Percentiles rank a stretch among this genome's conserved stretches.
Evolutionary conservation across 2,888 invertebrate genomes (phyloP).

Genomic region (Drosophila subsilvestris): DNA sequence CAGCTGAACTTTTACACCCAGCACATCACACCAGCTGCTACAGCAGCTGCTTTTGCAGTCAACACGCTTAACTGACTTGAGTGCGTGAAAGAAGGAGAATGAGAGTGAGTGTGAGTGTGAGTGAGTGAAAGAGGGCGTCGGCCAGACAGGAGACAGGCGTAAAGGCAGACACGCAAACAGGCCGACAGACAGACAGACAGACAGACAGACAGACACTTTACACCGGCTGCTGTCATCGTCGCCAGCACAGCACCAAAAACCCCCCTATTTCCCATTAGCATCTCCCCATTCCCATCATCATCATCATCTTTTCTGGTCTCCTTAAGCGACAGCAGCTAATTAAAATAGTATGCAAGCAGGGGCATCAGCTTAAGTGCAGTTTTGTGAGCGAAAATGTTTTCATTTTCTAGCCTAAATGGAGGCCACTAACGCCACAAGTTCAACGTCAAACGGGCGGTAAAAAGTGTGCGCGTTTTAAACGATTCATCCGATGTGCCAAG

Average conservation of each 20-base stretch:
- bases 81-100: background rate
- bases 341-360: conserved; percentile 60
- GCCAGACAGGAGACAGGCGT: background rate
- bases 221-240: conserved; percentile 16
- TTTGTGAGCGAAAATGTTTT: conserved; percentile 45
- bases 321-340: conserved; percentile 59
- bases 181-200: background rate
- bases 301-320: conserved; percentile 2
- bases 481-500: conserved; percentile 10
- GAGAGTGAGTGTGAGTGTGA: background rate
- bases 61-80: conserved; percentile 24
- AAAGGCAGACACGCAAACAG: background rate
- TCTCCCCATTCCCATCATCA: no score
- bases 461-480: conserved; percentile 13
- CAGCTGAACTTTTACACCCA: conserved; percentile 49
- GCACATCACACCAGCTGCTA: conserved; percentile 15
- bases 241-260: conserved; percentile 10
- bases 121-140: background rate
- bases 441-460: conserved; percentile 3
- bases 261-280: no score
- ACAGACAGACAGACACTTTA: conserved; percentile 19
- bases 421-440: conserved; percentile 13
- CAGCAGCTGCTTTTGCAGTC: conserved; percentile 46
- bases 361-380: conserved; percentile 49
- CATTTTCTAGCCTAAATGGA: conserved; percentile 21